A percentile compares a stretch with the other conserved stretches of the same genome.
These are phyloP conservation scores for Amphilophus citrinellus DNA, from an alignment of 2,113 vertebrate species.

Conservation along the genomic window DNA sequence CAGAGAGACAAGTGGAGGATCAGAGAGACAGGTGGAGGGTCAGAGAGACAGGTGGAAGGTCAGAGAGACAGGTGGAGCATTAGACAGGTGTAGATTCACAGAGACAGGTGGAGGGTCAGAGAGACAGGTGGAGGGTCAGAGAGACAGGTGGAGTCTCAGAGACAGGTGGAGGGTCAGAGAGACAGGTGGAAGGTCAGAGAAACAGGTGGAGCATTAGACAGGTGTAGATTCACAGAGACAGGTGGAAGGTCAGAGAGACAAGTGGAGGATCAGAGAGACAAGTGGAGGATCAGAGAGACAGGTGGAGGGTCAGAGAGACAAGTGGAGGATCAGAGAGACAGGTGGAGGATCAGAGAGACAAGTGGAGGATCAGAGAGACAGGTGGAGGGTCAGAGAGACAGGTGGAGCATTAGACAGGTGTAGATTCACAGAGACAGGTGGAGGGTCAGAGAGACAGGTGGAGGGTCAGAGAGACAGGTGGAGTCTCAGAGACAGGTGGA, in stretches of 20 bases:
- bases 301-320: background rate
- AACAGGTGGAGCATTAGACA: background rate
- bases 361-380: no score
- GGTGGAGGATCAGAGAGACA: no score
- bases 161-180: background rate
- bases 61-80: background rate
- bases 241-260: background rate
- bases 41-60: background rate
- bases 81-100: no score
- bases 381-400: background rate
- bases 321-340: no score
- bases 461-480: background rate
- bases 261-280: no score
- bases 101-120: no score
- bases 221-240: background rate
- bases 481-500: background rate
- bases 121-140: background rate
- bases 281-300: background rate
- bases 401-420: background rate
- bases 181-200: background rate
- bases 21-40: background rate
- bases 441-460: background rate
- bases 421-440: background rate
- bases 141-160: no score
- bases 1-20: background rate